phyloP scores from a whole-genome alignment of 2,888 invertebrate species.

The Nephrotoma guestfalica region DNA sequence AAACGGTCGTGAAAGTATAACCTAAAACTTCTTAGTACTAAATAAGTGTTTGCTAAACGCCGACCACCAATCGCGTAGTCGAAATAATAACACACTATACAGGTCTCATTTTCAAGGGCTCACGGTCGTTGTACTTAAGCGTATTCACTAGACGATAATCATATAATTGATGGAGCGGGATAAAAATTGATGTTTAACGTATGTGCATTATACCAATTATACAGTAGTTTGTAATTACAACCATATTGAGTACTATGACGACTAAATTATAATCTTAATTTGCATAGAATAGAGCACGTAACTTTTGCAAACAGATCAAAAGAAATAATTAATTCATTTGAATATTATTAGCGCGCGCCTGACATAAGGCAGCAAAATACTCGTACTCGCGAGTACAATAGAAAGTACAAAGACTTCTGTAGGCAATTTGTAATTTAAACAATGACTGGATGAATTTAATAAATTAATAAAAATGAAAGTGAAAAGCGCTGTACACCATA shows the following conservation, averaged over 20 bases:
- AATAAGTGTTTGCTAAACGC: too few relatives aligned
- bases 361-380: background rate
- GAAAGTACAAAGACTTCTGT: background rate
- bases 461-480: background rate
- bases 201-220: background rate
- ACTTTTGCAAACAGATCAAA: background rate
- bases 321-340: background rate
- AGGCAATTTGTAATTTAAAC: background rate
- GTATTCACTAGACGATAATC: background rate
- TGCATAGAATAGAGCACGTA: background rate
- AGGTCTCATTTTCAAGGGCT: background rate
- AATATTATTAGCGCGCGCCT: background rate
- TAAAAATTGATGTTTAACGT: background rate
- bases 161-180: background rate
- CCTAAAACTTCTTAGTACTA: background rate
- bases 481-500: background rate
- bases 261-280: background rate
- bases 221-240: background rate
- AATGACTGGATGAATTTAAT: background rate
- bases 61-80: too few relatives aligned
- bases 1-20: background rate
- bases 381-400: background rate
- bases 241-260: background rate
- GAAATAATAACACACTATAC: too few relatives aligned
- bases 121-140: background rate